Base-by-base conservation (phyloP, 1,140 invertebrate genomes). In the Drosophila repletoides region DNA sequence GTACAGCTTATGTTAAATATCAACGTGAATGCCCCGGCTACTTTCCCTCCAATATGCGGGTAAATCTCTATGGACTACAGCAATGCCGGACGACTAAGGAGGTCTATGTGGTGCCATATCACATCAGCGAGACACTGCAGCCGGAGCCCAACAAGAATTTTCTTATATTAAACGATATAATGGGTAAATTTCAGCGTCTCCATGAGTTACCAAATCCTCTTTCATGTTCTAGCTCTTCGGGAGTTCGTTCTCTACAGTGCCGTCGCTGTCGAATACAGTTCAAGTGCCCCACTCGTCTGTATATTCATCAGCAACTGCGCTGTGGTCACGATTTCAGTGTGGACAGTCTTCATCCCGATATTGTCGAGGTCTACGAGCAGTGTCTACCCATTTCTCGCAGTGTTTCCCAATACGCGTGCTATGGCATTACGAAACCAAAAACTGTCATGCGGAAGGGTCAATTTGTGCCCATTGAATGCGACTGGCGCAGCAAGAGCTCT, bases 341-440 rank as follows among this genome's bases (percentile, higher is more conserved):
- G 51, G 72, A 76, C 60, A 83, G 59, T 60, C 72, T 81, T 29
- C 77, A 81, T 29, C 63, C 73, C n/a, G 77, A 81, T 2, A 76
- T 81, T n/a, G 59, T 83, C 0, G 77, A 83, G 36, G 63, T 81
- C 55, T 83, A 81, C n/a, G 77, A 83, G 29, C 72, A 81, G 29
- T 81, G 77, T 17, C 45, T 83, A 24, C 77, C 77, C 49, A 76
- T 81, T 33, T 83, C 79, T 5, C 75, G 77, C 15, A 83, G 28
- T 22, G 15, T 33, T 26, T 70, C 60, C 9, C 77, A 83, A 36
- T 76, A 70, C 15, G 64, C 60, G 43, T 81, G 77, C 55, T 83
- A 83, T 21, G 77, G 77, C 41, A 77, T 83, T 5, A 83, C 79
- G 31, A 81, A 65, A 28, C 72, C 72, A 3, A 81, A 83, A 36